Evolutionary conservation across 2,888 invertebrate genomes (phyloP).

Genomic region (Parnassius glacialis): DNA sequence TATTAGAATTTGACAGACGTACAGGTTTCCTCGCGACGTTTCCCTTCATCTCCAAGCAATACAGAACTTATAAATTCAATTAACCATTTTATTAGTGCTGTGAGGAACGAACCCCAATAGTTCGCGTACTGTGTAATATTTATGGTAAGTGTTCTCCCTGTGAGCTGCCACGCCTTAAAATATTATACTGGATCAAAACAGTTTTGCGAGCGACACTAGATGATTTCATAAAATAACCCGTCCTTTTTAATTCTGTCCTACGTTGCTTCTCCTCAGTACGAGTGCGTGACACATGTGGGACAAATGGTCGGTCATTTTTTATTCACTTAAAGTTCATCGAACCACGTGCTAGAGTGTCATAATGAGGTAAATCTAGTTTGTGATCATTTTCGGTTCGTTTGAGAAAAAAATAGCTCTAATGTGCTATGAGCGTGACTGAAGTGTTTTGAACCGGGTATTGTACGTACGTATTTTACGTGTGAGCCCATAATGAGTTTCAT

Average conservation of each 20-base stretch:
- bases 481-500: background rate
- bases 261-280: conserved; percentile 1
- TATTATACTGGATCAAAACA: background rate
- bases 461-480: background rate
- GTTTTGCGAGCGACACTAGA: conserved; percentile 1
- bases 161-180: too few species aligned
- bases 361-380: conserved; percentile 49
- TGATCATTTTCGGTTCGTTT: conserved; percentile 35
- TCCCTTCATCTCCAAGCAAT: too few species aligned
- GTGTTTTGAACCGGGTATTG: conserved; percentile 7
- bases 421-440: conserved; percentile 36
- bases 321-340: conserved; percentile 46
- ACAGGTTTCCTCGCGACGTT: too few species aligned
- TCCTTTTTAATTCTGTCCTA: background rate
- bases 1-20: too few species aligned
- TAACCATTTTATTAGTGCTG: too few species aligned
- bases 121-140: too few species aligned
- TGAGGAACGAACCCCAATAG: too few species aligned
- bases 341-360: conserved; percentile 40
- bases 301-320: conserved; percentile 60
- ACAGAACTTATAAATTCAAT: too few species aligned
- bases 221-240: conserved; percentile 6
- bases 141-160: too few species aligned
- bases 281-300: conserved; percentile 51
- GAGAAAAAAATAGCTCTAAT: conserved; percentile 35